phyloP scores from a whole-genome alignment of 2,113 vertebrate genomes.

The Anseranas semipalmata region DNA sequence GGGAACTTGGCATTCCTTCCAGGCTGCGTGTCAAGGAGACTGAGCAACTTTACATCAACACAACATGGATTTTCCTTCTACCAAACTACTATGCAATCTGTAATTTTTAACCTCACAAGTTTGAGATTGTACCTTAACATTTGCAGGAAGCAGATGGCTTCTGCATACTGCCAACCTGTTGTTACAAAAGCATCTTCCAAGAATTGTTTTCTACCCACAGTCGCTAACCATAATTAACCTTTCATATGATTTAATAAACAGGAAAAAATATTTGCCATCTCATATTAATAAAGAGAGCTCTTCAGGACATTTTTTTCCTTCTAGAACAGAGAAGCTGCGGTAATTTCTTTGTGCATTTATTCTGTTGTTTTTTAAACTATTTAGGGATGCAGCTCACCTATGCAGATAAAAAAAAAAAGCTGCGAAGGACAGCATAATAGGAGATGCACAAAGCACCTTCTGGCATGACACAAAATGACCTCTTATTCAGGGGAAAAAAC shows the following conservation, averaged over 20 bases:
- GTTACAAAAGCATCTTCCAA: conserved; percentile 81
- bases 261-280: conserved; percentile 76
- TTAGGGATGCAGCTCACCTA: neutral
- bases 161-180: conserved; percentile 83
- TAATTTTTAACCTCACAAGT: conserved; percentile 82
- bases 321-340: neutral
- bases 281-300: conserved; percentile 72
- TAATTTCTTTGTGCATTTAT: neutral
- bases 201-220: conserved; percentile 81
- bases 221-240: conserved; percentile 82
- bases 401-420: neutral
- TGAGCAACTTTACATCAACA: conserved; percentile 79
- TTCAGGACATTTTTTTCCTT: conserved; percentile 29
- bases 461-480: neutral
- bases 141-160: conserved; percentile 84
- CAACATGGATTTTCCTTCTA: conserved; percentile 77
- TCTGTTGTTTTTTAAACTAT: neutral
- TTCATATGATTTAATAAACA: conserved; percentile 80
- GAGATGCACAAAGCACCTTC: neutral
- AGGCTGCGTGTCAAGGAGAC: conserved; percentile 76
- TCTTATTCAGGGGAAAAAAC: neutral
- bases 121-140: conserved; percentile 85
- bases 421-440: neutral
- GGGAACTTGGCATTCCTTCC: conserved; percentile 70
- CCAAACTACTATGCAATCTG: conserved; percentile 77